Conservation (phyloP, 2,888 invertebrate species). For the Thalpophila matura region DNA sequence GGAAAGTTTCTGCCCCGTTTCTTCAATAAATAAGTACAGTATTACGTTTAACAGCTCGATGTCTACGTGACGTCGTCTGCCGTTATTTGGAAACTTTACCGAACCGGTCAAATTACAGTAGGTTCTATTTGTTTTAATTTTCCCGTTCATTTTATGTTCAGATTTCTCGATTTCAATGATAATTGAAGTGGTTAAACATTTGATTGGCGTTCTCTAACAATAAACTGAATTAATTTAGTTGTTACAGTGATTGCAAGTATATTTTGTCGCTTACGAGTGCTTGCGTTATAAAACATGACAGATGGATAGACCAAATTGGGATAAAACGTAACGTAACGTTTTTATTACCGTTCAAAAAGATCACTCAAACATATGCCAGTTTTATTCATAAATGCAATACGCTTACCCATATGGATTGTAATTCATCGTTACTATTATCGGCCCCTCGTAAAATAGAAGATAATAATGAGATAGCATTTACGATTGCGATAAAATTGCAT, state of each 20-base stretch:
- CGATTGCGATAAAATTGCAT: constrained; percentile 60
- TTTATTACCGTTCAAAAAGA: constrained; percentile 65
- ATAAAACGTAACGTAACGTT: constrained; percentile 58
- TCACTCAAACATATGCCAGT: constrained; percentile 77
- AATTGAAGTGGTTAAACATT: constrained; percentile 32
- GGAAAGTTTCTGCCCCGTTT: constrained; percentile 74
- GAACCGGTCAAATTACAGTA: constrained; percentile 6
- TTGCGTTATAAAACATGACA: constrained; percentile 48
- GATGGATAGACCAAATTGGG: constrained; percentile 57
- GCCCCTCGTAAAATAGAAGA: constrained; percentile 66
- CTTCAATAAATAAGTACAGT: constrained; percentile 64
- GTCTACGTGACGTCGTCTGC: constrained; percentile 51
- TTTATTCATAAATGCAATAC: constrained; percentile 66
- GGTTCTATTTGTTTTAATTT: constrained; percentile 29
- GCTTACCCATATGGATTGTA: constrained; percentile 75
- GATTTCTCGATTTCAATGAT: constrained; percentile 16
- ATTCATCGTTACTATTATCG: constrained; percentile 68
- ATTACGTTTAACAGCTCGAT: constrained; percentile 58
- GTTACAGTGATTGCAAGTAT: constrained; percentile 21
- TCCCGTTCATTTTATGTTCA: constrained; percentile 5
- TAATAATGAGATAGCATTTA: constrained; percentile 63
- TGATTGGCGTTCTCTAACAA: constrained; percentile 15
- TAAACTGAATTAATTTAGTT: constrained; percentile 38
- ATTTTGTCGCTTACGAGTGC: constrained; percentile 22
- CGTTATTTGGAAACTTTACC: constrained; percentile 45